Base-by-base conservation (phyloP, 2,113 vertebrate species). In the Spermophilus dauricus region DNA sequence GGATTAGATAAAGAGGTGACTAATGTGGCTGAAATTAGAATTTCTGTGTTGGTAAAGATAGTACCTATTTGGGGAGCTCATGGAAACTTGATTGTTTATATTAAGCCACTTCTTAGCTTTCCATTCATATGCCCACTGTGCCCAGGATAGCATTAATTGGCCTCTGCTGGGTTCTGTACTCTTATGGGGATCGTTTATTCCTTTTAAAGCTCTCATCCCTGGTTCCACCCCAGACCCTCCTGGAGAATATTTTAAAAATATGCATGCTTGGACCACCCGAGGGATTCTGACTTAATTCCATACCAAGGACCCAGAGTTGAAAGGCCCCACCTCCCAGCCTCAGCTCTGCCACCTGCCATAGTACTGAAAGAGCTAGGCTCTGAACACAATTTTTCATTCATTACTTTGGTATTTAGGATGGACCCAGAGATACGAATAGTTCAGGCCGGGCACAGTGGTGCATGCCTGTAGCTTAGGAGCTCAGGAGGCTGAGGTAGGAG, bases 371-470 rank as follows among this genome's bases (percentile, higher is more conserved):
- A 56, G 37, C 14, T 17, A 4, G 76, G 48, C 1, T 4, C 5
- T 8, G 61, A 20, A 28, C 5, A 39, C 8, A 39, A 22, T 61
- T n/a, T 78, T 75, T 51, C 58, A 42, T 45, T 69, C 28, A 73
- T 30, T 53, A 42, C 48, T 81, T 45, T 65, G 28, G 7, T 42
- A 86, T 80, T 45, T 30, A 72, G n/a, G 88, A 65, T 48, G 63
- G n/a, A 34, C 69, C 28, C 8, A n/a, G 18, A 76, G 83, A 9
- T 7, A 84, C 42, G 77, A 1, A 42, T 4, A 8, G 53, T 45
- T 26, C 22, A 53, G 51, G 2, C 13, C 51, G 3, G 51, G 2
- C 51, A 51, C 13, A 14, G 12, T 0, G 51, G 2, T 0, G 2
- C 51, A 51, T 51, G 51, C 51, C 51, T 51, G 12, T 51, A 51